phyloP scores from a whole-genome alignment of 2,797 vertebrate species.

The Podarcis siculus region DNA sequence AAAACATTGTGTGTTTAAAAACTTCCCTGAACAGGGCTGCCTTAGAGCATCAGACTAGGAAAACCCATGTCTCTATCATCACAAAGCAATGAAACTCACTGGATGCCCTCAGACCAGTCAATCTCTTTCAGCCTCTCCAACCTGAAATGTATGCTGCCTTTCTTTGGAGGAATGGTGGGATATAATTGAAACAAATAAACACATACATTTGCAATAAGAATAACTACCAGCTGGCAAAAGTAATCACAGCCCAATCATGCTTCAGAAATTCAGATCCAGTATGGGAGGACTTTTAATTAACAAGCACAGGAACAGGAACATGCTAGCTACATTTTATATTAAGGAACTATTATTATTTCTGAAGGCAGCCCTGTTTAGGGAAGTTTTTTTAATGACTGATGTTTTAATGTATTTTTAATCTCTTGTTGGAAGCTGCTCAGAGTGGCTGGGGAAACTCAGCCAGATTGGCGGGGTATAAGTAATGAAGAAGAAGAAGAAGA shows the following conservation, averaged over 20 bases:
- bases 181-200: neutral
- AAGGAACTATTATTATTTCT: too few relatives aligned
- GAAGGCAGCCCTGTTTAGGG: too few relatives aligned
- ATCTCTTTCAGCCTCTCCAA: neutral
- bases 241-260: neutral
- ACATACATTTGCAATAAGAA: neutral
- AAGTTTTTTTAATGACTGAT: too few relatives aligned
- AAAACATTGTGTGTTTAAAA: too few relatives aligned
- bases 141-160: neutral
- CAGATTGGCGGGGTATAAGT: too few relatives aligned
- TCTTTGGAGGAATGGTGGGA: neutral
- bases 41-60: neutral
- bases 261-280: neutral
- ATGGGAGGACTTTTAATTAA: neutral
- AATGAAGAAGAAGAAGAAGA: too few relatives aligned
- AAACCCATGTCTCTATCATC: neutral
- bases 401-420: too few relatives aligned
- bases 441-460: too few relatives aligned
- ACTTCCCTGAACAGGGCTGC: too few relatives aligned
- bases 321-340: neutral
- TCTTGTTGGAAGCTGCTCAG: too few relatives aligned
- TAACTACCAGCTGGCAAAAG: neutral
- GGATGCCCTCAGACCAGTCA: neutral
- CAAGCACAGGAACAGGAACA: neutral
- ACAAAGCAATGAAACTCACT: neutral